Conservation (phyloP, 2,113 vertebrate species). For the Brachionichthys hirsutus region DNA sequence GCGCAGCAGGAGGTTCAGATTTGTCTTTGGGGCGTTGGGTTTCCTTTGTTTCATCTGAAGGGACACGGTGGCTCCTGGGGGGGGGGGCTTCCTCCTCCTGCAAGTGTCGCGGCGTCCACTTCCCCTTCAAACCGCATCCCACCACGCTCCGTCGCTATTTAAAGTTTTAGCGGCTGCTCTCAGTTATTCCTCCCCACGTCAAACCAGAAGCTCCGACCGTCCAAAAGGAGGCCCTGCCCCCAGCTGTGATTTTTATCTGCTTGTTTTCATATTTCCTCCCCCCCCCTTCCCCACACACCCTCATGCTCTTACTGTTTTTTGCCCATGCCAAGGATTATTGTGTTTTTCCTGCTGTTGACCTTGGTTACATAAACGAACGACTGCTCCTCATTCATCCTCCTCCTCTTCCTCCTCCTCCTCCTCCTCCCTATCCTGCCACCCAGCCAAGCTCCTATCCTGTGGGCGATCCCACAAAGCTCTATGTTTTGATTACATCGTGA, state of each 20-base stretch:
- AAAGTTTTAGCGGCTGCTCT: slow-evolving; percentile 58
- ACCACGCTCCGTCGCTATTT: slow-evolving; percentile 61
- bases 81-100: slow-evolving; percentile 39
- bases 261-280: slow-evolving; percentile 65
- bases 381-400: too few species aligned
- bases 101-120: slow-evolving; percentile 49
- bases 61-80: slow-evolving; percentile 28
- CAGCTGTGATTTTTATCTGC: slow-evolving; percentile 50
- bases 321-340: slow-evolving; percentile 32
- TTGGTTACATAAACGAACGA: slow-evolving; percentile 68
- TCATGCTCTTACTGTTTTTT: slow-evolving; percentile 24
- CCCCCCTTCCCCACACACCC: slow-evolving; percentile 24
- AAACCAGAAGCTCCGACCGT: slow-evolving; percentile 46
- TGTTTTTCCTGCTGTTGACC: slow-evolving; percentile 56
- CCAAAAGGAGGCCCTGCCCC: slow-evolving; percentile 28
- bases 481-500: slow-evolving; percentile 67
- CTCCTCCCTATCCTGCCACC: slow-evolving; percentile 32
- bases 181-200: slow-evolving; percentile 53
- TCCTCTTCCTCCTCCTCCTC: slow-evolving; percentile 24
- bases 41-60: slow-evolving; percentile 36
- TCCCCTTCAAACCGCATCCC: slow-evolving; percentile 53
- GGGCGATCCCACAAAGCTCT: slow-evolving; percentile 45
- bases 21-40: not conserved
- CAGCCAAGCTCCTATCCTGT: slow-evolving; percentile 42
- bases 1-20: slow-evolving; percentile 9